Evolutionary conservation across 2,888 invertebrate species (phyloP), one percentile per base, ranked within the genome.

Genomic region (Drosophila putrida): DNA sequence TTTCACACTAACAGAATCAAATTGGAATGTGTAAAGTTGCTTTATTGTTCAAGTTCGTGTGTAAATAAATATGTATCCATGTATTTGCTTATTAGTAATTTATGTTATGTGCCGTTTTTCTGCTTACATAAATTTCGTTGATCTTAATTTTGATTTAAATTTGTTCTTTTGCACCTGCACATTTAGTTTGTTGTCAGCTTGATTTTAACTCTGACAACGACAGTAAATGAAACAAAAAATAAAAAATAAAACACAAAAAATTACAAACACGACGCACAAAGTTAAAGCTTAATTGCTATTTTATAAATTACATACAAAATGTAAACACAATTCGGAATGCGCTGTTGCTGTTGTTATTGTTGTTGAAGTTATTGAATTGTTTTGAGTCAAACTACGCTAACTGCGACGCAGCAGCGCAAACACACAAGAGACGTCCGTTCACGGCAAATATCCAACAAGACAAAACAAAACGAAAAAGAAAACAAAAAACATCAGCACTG

Each of bases 351-450:
- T 66, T 70, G 54, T 77, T 69, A 58, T 71, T 75, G 47, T 69
- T 57, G 43, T 63, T 76, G 53, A 57, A 51, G 73, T 63, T 59
- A 62, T 67, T 71, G 55, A 63, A 57, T 78, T 75, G 68, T 78
- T 66, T 77, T 61, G 71, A 77, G 58, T 78, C 62, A 57, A 80
- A 79, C 66, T 67, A 82, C 81, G 86, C 82, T 50, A 79, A 80
- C 86, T 81, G 85, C 82, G 73, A 85, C 77, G 80, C 74, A 80
- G 86, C 86, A 69, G 78, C 82, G 77, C 80, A 51, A 78, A 65
- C 46, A 47, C 47, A 58, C 38, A 36, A 57, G 57, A 46, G 63
- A 84, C 80, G 80, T 76, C 80, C 85, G 76, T 68, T 85, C 77
- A 76, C 82, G 80, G 71, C 82, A 71, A 75, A 74, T 62, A 78